Evolutionary conservation across 2,888 invertebrate species (phyloP).

Genomic region (Digitonthophagus gazella): DNA sequence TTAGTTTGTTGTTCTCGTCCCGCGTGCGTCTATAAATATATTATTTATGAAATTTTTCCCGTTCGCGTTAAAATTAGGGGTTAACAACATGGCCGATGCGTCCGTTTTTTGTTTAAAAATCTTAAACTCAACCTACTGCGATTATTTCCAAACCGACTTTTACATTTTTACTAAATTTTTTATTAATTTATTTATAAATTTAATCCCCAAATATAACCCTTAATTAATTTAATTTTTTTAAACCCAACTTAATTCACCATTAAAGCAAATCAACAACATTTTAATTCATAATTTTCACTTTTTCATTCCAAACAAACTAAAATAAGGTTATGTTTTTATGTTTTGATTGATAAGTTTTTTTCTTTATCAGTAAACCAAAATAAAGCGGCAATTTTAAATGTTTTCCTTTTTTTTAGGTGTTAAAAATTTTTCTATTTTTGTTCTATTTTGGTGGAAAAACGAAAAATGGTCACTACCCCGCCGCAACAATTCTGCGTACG

Average conservation of each 20-base stretch:
- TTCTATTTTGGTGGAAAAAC: not conserved
- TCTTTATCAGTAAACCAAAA: not conserved
- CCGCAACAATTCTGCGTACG: constrained; percentile 72
- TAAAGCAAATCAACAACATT: constrained; percentile 9
- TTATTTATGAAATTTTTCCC: constrained; percentile 46
- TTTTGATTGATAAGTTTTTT: not conserved
- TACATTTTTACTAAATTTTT: not conserved
- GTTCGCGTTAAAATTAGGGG: constrained; percentile 45
- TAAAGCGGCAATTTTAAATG: not conserved
- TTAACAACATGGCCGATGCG: constrained; percentile 50
- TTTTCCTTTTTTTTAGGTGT: not conserved
- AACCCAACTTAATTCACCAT: no score
- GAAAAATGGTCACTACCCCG: constrained; percentile 34
- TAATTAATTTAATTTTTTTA: not conserved
- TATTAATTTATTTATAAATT: not conserved
- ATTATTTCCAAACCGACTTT: not conserved
- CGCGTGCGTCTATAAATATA: constrained; percentile 37
- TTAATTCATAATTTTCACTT: constrained; percentile 24
- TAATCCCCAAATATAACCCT: not conserved
- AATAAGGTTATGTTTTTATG: constrained; percentile 9
- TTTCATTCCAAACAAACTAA: not conserved
- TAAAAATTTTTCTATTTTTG: constrained; percentile 1
- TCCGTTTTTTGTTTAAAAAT: constrained; percentile 35
- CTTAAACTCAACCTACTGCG: not conserved
- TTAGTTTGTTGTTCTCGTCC: not conserved